phyloP scores from a whole-genome alignment of 1,140 invertebrate species.

The Euglossa dilemma region DNA sequence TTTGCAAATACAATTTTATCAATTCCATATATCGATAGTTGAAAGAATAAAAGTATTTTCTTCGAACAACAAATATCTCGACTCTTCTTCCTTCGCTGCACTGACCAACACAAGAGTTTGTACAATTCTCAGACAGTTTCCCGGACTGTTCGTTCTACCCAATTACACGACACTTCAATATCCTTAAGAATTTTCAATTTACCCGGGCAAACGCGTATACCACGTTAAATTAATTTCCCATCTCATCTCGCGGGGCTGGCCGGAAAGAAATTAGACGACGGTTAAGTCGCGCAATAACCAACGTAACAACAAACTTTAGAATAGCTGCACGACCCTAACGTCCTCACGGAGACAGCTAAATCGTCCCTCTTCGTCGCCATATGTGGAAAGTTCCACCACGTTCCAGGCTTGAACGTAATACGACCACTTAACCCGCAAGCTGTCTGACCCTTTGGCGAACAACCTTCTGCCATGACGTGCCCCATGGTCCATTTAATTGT shows the following conservation, averaged over 20 bases:
- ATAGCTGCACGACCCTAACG: background rate
- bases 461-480: background rate
- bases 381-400: constrained; percentile 54
- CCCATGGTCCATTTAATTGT: constrained; percentile 30
- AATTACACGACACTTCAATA: background rate
- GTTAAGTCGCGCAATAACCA: background rate
- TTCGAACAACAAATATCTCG: too few species aligned
- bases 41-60: too few species aligned
- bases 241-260: background rate
- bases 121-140: too few species aligned
- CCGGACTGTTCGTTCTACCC: too few species aligned
- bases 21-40: too few species aligned
- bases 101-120: too few species aligned
- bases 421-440: constrained; percentile 42
- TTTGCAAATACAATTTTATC: too few species aligned
- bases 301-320: constrained; percentile 9
- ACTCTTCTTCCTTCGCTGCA: too few species aligned
- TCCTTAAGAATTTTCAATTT: background rate
- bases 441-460: constrained; percentile 2
- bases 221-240: background rate
- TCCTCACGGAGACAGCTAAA: constrained; percentile 38
- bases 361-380: constrained; percentile 24
- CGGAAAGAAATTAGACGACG: constrained; percentile 18
- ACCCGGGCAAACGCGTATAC: background rate
- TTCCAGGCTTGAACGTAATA: constrained; percentile 39